phyloP scores from a whole-genome alignment of 2,888 invertebrate genomes.

The Zaprionus lineosus region DNA sequence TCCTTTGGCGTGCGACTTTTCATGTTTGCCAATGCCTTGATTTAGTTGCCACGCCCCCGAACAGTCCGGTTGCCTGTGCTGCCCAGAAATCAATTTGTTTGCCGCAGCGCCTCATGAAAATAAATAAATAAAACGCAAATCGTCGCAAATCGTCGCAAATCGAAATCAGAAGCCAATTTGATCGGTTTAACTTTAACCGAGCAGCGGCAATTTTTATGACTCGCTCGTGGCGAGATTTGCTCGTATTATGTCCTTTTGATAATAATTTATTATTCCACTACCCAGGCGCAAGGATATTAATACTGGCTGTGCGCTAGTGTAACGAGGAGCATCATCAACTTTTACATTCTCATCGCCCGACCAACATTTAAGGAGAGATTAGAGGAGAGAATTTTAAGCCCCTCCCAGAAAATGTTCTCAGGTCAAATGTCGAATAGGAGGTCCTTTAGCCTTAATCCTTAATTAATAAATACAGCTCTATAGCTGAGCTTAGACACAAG shows the following conservation, averaged over 20 bases:
- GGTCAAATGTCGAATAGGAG: too few relatives aligned
- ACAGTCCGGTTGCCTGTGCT: constrained; percentile 1
- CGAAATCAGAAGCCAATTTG: constrained; percentile 72
- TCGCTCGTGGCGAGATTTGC: constrained; percentile 65
- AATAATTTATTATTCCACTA: constrained; percentile 57
- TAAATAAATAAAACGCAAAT: constrained; percentile 72
- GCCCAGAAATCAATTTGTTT: constrained; percentile 68
- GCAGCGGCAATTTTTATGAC: constrained; percentile 56
- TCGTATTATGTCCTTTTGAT: constrained; percentile 67
- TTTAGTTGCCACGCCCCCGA: constrained; percentile 60
- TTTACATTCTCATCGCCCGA: too few relatives aligned
- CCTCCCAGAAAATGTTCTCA: too few relatives aligned
- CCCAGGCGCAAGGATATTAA: not conserved
- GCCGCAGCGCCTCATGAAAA: constrained; percentile 50
- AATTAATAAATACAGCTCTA: too few relatives aligned
- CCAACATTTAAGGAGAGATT: too few relatives aligned
- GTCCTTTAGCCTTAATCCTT: too few relatives aligned
- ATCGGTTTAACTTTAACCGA: constrained; percentile 69
- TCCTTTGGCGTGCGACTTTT: constrained; percentile 38
- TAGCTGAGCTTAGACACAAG: too few relatives aligned
- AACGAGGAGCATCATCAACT: too few relatives aligned
- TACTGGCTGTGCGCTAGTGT: constrained; percentile 22
- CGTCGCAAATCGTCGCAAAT: constrained; percentile 53
- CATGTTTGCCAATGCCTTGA: constrained; percentile 59
- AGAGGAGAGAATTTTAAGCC: too few relatives aligned